Evolutionary conservation across 2,113 vertebrate species (phyloP).

Genomic region (Apistogramma diplotaenia): DNA sequence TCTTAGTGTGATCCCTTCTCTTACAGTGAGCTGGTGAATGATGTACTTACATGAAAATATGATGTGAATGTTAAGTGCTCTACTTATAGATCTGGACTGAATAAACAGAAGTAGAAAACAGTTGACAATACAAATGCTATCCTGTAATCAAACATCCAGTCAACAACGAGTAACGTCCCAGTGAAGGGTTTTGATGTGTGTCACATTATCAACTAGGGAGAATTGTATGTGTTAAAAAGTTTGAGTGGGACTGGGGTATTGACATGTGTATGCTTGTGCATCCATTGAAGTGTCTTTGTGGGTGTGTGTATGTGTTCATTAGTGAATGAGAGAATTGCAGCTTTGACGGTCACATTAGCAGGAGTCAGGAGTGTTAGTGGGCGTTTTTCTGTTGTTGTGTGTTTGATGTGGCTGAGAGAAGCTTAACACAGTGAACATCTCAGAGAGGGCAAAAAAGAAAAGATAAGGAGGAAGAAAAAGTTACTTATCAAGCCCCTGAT

Average conservation of each 20-base stretch:
- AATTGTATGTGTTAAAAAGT: slow-evolving; percentile 28
- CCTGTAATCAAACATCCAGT: neutral
- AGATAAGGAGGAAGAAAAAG: slow-evolving; percentile 9
- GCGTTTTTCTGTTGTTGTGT: slow-evolving; percentile 28
- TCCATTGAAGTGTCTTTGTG: slow-evolving; percentile 16
- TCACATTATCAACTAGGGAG: no score
- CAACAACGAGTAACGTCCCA: neutral
- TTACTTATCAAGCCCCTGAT: slow-evolving; percentile 18
- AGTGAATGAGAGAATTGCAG: slow-evolving; percentile 33
- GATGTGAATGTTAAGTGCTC: neutral
- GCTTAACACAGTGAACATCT: slow-evolving; percentile 32
- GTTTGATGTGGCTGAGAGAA: slow-evolving; percentile 27
- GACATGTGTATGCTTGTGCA: neutral
- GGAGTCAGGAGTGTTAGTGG: slow-evolving; percentile 54
- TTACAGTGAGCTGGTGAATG: no score
- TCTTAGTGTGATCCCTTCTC: no score
- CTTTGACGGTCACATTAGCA: slow-evolving; percentile 56
- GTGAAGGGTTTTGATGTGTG: neutral
- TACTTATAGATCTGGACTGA: neutral
- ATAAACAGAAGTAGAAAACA: neutral
- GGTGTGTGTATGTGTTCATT: neutral
- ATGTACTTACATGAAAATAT: neutral
- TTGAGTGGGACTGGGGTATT: slow-evolving; percentile 16
- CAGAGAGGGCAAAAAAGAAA: slow-evolving; percentile 8
- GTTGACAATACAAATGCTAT: no score